Conservation (phyloP, 2,113 vertebrate genomes). For the Hepsetus odoe region DNA sequence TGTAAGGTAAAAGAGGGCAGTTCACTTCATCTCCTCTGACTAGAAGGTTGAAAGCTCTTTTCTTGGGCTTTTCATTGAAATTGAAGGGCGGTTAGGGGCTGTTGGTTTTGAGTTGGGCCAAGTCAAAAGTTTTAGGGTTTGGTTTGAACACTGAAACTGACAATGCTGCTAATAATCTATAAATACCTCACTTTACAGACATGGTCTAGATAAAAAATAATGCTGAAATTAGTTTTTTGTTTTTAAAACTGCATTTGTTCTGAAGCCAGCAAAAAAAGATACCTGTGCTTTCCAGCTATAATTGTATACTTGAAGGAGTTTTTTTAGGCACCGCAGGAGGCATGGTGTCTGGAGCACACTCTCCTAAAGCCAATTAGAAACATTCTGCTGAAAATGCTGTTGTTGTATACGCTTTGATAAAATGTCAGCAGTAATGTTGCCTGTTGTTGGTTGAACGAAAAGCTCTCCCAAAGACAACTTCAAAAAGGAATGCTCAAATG, state of each 20-base stretch:
- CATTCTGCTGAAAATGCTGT: not conserved
- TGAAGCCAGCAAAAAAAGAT: not conserved
- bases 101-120: not conserved
- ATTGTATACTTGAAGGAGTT: not conserved
- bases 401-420: not conserved
- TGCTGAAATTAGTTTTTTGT: too few species aligned
- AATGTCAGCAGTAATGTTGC: not conserved
- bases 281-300: slow-evolving; percentile 1
- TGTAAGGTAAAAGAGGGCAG: slow-evolving; percentile 19
- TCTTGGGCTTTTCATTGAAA: not conserved
- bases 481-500: too few species aligned
- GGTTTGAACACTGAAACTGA: not conserved
- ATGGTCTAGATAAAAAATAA: too few species aligned
- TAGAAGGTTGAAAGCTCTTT: slow-evolving; percentile 7
- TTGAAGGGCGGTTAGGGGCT: not conserved
- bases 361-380: not conserved
- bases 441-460: not conserved
- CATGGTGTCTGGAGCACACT: not conserved
- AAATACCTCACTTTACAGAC: not conserved
- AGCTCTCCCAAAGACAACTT: too few species aligned
- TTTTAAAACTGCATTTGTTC: not conserved
- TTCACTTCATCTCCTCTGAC: not conserved
- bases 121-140: not conserved
- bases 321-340: slow-evolving; percentile 2
- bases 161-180: not conserved